Percentiles rank a stretch among this genome's conserved stretches.
Conservation (phyloP, 1,140 invertebrate species). For the Procambarus clarkii region DNA sequence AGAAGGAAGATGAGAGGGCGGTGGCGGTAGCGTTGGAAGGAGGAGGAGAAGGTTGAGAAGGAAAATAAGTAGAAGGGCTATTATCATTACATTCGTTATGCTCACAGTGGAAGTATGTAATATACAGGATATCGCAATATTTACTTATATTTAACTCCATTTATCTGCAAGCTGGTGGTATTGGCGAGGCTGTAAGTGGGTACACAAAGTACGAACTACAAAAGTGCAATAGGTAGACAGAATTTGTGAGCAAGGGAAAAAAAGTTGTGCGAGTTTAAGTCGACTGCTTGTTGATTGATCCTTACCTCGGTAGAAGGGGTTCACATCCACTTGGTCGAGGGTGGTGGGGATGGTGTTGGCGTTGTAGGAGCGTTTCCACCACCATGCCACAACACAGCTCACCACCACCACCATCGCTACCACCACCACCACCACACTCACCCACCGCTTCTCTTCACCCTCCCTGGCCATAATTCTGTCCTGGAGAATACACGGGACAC, state of each 20-base stretch:
- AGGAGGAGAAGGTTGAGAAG: too few species aligned
- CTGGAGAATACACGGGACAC: not conserved
- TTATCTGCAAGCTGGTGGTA: too few species aligned
- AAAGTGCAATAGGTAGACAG: too few species aligned
- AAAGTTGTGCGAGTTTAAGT: too few species aligned
- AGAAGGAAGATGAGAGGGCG: too few species aligned
- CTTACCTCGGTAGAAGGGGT: constrained; percentile 23
- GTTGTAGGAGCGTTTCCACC: not conserved
- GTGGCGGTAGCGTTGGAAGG: too few species aligned
- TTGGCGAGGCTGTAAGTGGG: too few species aligned
- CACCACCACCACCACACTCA: constrained; percentile 1
- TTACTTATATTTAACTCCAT: too few species aligned
- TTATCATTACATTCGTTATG: not conserved
- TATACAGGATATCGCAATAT: too few species aligned
- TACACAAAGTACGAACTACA: too few species aligned
- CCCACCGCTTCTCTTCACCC: not conserved
- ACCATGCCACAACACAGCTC: not conserved
- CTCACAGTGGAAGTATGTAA: too few species aligned
- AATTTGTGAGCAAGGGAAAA: too few species aligned
- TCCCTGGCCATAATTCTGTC: not conserved
- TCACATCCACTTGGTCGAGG: not conserved
- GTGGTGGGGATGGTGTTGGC: not conserved
- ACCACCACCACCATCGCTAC: constrained; percentile 6
- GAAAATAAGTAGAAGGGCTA: not conserved
- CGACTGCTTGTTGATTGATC: not conserved